Base-by-base conservation (phyloP, 2,888 invertebrate species). In the Dendrolimus houi region DNA sequence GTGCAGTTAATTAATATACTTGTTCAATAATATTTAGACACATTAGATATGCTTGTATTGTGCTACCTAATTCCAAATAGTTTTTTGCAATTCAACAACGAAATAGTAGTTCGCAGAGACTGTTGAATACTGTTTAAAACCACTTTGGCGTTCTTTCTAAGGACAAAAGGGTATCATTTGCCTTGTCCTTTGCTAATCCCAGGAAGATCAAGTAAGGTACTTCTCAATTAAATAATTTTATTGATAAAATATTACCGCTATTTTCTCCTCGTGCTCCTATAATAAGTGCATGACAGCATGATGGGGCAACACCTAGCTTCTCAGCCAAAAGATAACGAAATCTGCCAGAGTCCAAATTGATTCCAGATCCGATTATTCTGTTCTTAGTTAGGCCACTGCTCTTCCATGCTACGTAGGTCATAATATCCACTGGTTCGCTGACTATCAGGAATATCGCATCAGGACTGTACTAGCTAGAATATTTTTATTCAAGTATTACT, bases 261-360 rank as follows among this genome's bases (percentile, higher is more conserved):
- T 95, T 94, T 72, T 98, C 98, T 0, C 98, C 98, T 72, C 98
- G 98, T 77, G 98, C 98, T 41, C 98, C 98, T 73, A 98, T 97
- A 71, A 98, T 96, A 93, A 96, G 98, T 0, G 96, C 98, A 77
- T 98, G 97, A 73, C 96, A 95, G 64, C 96, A 96, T n/a, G 95
- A 94, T 7, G 97, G 94, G 0, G 97, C 96, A 52, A 98, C 93
- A 60, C 94, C 93, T 57, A 98, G 90, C 69, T 93, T 94, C 79
- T 97, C 95, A 0, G 97, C 96, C 69, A 98, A 92, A 59, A 97
- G 88, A 85, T 97, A 97, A 52, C 97, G 93, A 89, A 98, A 97
- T 62, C 98, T 92, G 0, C 97, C 96, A 0, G 98, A 97, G 85
- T 98, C 98, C 70, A 98, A 92, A 86, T 98, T 98, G 53, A 98